Evolutionary conservation across 2,113 vertebrate genomes (phyloP), one percentile per base, ranked within the genome.

Genomic region (Otolemur garnettii): DNA sequence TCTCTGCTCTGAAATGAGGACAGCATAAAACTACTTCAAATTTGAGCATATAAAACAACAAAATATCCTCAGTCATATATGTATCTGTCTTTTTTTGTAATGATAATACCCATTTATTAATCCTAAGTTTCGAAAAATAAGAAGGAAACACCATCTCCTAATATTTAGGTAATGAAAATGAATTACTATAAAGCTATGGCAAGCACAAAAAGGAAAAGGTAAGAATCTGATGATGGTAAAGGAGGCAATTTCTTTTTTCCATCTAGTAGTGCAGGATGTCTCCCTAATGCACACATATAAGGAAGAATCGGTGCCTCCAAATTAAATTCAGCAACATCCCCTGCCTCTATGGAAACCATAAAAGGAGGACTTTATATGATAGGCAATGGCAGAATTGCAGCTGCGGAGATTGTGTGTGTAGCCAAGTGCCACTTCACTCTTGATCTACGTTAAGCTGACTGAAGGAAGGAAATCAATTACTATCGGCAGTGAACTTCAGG

Each of bases 391-490:
- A 96, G 95, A 94, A 94, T 38, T 78, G 78, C 94, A 96, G 95
- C 95, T 96, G 91, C 80, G 92, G 93, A 94, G 74, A 91, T 1
- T 90, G 18, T 74, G 33, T 55, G 42, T 81, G 89, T 79, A 93
- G 92, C 89, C 95, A 95, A 97, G 95, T 95, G 75, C 94, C 94
- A 96, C 96, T 97, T 97, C 95, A 96, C 82, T 95, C 87, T 91
- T 97, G 94, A 97, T 97, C 95, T 97, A 71, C 74, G 79, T 78
- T 93, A 97, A 97, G 87, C 62, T 91, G 93, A 94, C 89, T 97
- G 89, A 97, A 95, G 75, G 94, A 96, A 97, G 71, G 57, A 97
- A 97, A 97, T 97, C 93, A 96, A 95, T 97, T 95, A 97, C 72
- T 75, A 90, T 97, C 22, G 0, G 50, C 79, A 85, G n/a, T 83